These are phyloP conservation scores for Ganaspis sp. DNA, from an alignment of 1,140 invertebrate genomes.

Conservation along the genomic window DNA sequence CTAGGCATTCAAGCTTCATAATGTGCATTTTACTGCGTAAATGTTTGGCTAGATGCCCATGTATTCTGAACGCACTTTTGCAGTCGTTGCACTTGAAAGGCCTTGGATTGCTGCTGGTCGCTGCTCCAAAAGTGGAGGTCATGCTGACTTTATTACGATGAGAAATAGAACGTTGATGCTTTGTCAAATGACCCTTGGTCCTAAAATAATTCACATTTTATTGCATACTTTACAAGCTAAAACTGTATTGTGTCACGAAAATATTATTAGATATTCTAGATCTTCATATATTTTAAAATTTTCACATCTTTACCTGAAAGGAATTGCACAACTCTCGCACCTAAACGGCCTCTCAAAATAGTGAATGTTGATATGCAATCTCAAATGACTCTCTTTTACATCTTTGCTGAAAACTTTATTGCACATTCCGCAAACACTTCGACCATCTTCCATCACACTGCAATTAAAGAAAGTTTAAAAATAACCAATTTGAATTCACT, in stretches of 20 bases:
- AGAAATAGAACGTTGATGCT: slow-evolving; percentile 91
- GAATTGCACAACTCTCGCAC: slow-evolving; percentile 93
- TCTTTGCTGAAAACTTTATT: slow-evolving; percentile 93
- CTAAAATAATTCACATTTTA: slow-evolving; percentile 60
- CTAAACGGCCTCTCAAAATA: slow-evolving; percentile 95
- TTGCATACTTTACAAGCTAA: neutral
- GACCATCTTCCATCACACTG: slow-evolving; percentile 84
- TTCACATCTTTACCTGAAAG: slow-evolving; percentile 78
- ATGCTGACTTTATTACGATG: slow-evolving; percentile 93
- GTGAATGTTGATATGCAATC: slow-evolving; percentile 96
- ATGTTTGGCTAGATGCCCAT: slow-evolving; percentile 97
- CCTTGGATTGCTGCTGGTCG: slow-evolving; percentile 91
- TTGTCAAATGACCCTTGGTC: slow-evolving; percentile 93
- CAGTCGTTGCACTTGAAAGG: slow-evolving; percentile 97
- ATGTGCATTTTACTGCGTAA: slow-evolving; percentile 97
- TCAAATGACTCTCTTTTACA: slow-evolving; percentile 82
- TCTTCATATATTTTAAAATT: neutral
- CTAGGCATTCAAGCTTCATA: slow-evolving; percentile 94
- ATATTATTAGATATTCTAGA: neutral
- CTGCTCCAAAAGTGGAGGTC: slow-evolving; percentile 90
- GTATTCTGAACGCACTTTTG: slow-evolving; percentile 96
- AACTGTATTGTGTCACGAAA: neutral
- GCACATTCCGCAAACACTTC: slow-evolving; percentile 91
- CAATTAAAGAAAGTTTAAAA: too few relatives aligned
- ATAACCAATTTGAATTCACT: too few relatives aligned